These are phyloP conservation scores for Marronus borbonicus DNA, from an alignment of 2,888 invertebrate genomes.

Conservation along the genomic window DNA sequence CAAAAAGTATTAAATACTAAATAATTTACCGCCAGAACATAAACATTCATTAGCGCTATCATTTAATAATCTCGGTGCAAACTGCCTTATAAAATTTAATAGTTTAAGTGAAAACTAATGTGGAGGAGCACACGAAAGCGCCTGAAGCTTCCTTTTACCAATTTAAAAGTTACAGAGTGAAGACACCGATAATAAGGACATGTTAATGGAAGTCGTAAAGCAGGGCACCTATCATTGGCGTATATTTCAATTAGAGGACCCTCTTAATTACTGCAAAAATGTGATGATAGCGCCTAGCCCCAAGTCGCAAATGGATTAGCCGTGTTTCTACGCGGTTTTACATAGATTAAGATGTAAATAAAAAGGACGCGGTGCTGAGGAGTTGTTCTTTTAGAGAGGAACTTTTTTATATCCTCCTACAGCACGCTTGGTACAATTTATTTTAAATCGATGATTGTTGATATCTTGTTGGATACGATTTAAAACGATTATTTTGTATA, in stretches of 20 bases:
- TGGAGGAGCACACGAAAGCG: background rate
- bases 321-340: constrained; percentile 60
- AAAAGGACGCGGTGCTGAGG: constrained; percentile 13
- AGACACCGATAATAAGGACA: constrained; percentile 57
- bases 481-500: too few relatives aligned
- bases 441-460: background rate
- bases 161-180: constrained; percentile 45
- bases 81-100: constrained; percentile 48
- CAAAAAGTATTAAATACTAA: constrained; percentile 11
- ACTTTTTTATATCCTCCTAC: background rate
- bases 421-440: background rate
- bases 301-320: constrained; percentile 62
- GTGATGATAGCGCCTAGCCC: constrained; percentile 59
- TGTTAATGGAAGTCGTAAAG: constrained; percentile 57
- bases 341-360: constrained; percentile 58
- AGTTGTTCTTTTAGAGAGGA: constrained; percentile 1
- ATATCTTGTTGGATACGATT: too few relatives aligned
- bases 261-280: constrained; percentile 64
- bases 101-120: constrained; percentile 30
- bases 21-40: constrained; percentile 40
- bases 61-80: constrained; percentile 47
- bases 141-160: background rate
- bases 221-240: constrained; percentile 61
- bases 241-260: constrained; percentile 65
- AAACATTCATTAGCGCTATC: constrained; percentile 48